These are phyloP conservation scores for Lepus americanus DNA, from an alignment of 2,113 vertebrate genomes.

Conservation along the genomic window DNA sequence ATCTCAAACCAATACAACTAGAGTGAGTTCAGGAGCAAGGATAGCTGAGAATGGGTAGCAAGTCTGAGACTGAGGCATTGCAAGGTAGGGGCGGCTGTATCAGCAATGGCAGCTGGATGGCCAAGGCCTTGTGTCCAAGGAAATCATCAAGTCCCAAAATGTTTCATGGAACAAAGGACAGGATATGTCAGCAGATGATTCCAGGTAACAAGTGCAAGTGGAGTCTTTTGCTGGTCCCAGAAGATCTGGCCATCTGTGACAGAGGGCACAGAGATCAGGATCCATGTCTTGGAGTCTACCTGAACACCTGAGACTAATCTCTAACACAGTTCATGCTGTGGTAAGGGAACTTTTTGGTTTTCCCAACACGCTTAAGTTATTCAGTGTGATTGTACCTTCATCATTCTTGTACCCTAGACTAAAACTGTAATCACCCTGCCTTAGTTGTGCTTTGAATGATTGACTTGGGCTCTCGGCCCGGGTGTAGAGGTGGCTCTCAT, in stretches of 20 bases:
- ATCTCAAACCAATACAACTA: background rate
- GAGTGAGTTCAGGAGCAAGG: background rate
- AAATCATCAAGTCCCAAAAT: conserved; percentile 41
- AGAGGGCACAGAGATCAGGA: background rate
- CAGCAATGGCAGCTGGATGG: background rate
- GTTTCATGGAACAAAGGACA: conserved; percentile 14
- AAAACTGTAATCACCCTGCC: background rate
- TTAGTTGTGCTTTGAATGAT: background rate
- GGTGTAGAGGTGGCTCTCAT: background rate
- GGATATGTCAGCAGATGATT: background rate
- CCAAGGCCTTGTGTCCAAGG: conserved; percentile 29
- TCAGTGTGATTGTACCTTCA: conserved; percentile 18
- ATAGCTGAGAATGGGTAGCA: background rate
- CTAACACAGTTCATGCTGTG: background rate
- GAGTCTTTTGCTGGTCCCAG: background rate
- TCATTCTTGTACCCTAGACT: conserved; percentile 26
- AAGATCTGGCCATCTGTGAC: background rate
- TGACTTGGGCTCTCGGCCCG: background rate
- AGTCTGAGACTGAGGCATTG: background rate
- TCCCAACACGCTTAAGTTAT: background rate
- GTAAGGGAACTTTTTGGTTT: conserved; percentile 7
- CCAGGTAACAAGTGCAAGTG: background rate
- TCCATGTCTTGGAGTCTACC: background rate
- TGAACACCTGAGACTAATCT: background rate
- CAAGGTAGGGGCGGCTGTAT: conserved; percentile 4